Evolutionary conservation across 2,113 vertebrate species (phyloP).

Genomic region (Stomatorhinus ivindoensis): DNA sequence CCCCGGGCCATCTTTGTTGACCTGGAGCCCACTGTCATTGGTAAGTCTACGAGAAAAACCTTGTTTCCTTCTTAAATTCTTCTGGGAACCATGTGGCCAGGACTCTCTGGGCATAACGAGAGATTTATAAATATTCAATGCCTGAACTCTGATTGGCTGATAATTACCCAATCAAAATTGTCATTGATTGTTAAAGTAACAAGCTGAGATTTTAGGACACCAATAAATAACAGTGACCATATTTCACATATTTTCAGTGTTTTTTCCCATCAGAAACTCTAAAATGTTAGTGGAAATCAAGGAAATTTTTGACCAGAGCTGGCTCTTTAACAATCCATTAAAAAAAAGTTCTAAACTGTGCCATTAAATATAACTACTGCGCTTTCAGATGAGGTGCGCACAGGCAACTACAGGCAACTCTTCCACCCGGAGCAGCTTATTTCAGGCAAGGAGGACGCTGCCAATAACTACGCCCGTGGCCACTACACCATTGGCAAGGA

Average conservation of each 20-base stretch:
- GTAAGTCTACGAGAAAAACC: conserved; percentile 31
- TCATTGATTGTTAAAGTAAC: background rate
- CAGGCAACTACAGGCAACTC: conserved; percentile 17
- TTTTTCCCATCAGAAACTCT: background rate
- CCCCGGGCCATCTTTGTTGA: conserved; percentile 54
- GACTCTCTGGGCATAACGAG: background rate
- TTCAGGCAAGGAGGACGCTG: conserved; percentile 17
- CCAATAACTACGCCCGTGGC: conserved; percentile 19
- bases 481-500: conserved; percentile 56
- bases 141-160: background rate
- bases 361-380: background rate
- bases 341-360: background rate
- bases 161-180: background rate
- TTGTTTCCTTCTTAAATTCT: background rate
- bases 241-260: background rate
- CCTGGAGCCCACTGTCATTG: conserved; percentile 59
- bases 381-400: conserved; percentile 57
- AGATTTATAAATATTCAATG: background rate
- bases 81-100: background rate
- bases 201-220: background rate
- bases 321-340: background rate
- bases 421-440: conserved; percentile 23
- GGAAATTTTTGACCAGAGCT: background rate
- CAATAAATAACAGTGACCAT: background rate
- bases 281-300: background rate